Percentiles rank a stretch among this genome's conserved stretches.
Evolutionary conservation across 2,113 vertebrate species (phyloP).

Genomic region (Apteryx mantelli): DNA sequence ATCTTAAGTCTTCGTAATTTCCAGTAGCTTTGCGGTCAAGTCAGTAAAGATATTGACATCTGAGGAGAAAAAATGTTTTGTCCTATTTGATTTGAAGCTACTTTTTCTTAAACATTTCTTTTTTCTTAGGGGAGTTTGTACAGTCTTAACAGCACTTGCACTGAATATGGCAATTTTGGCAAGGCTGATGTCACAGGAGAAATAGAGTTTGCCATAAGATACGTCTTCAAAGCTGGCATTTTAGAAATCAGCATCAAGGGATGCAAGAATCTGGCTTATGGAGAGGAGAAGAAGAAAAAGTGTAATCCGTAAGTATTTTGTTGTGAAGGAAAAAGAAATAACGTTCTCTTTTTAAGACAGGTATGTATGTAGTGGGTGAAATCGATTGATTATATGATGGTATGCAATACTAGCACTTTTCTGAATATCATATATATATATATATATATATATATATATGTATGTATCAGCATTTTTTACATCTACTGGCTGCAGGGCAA

Average conservation of each 20-base stretch:
- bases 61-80: not conserved
- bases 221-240: constrained; percentile 73
- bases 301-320: constrained; percentile 87
- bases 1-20: not conserved
- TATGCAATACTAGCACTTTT: not conserved
- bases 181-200: constrained; percentile 78
- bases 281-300: constrained; percentile 85
- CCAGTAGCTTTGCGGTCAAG: not conserved
- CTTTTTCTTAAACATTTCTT: not conserved
- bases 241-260: constrained; percentile 85
- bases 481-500: not conserved
- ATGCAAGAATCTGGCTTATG: constrained; percentile 85
- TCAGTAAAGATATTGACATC: not conserved
- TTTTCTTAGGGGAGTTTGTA: constrained; percentile 76
- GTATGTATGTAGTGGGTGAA: not conserved
- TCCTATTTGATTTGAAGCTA: not conserved
- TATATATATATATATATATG: not conserved
- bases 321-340: not conserved
- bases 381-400: not conserved
- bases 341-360: not conserved
- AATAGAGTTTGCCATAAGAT: constrained; percentile 85
- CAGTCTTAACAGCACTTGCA: constrained; percentile 84
- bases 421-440: not conserved
- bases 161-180: constrained; percentile 79
- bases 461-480: not conserved